Evolutionary conservation across 2,888 invertebrate species (phyloP), one percentile per base, ranked within the genome.

Genomic region (Anticlea derivata): DNA sequence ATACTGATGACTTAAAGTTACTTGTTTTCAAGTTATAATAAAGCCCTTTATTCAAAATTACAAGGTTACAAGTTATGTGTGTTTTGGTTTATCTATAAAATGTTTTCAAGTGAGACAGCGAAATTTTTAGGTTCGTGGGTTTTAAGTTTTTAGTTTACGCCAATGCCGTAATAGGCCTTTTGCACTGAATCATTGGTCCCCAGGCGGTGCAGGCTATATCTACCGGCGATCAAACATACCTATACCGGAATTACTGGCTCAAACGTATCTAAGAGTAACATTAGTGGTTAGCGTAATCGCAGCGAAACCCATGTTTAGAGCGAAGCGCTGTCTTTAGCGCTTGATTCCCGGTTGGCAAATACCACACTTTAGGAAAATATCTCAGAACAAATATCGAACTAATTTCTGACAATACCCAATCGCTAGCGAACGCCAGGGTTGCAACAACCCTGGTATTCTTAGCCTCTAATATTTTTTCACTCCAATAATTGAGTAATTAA

Each of bases 241-340:
- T 66, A 66, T 63, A 66, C 70, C 55, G 53, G 66, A 66, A 73
- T 72, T 73, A 74, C 74, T 62, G 65, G 68, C 65, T 51, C 69
- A 70, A 71, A 63, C 66, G 65, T 65, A 63, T 7, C 61, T 56
- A 17, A 5, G 8, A 34, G 8, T 60, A 65, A 63, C 68, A 74
- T 78, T 75, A 70, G 77, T 61, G 75, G 77, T 80, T 76, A 74
- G 61, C 57, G 66, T 79, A 79, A 83, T 80, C 74, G 67, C 69
- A 50, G 60, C 78, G 68, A 73, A 78, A 75, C 71, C 60, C 65
- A 38, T 43, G 27, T 31, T 52, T 38, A 38, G 7, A 13, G 40
- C 56, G 52, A 69, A 71, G 70, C 66, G 66, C 59, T 59, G 63
- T 67, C 46, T 71, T 72, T 66, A 64, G 61, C 44, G 52, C 38